Evolutionary conservation across 2,797 vertebrate genomes (phyloP).

Genomic region (Neopelma chrysocephalum): DNA sequence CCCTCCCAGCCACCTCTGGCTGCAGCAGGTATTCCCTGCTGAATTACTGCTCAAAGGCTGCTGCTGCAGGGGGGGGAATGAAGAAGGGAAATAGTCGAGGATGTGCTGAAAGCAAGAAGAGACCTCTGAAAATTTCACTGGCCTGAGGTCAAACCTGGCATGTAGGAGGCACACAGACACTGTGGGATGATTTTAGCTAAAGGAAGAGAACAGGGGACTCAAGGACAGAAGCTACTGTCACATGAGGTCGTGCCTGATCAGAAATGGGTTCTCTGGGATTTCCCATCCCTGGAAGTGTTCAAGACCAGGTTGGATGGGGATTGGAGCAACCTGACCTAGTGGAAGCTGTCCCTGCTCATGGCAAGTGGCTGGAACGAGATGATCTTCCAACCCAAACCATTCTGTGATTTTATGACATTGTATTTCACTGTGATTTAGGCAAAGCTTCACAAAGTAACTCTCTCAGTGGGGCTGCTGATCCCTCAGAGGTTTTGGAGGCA

Average conservation of each 20-base stretch:
- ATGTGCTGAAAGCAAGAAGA: background rate
- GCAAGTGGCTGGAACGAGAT: fast-evolving
- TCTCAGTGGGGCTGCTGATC: background rate
- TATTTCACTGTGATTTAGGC: background rate
- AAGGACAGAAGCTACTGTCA: background rate
- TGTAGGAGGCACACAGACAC: fast-evolving
- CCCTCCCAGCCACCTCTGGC: background rate
- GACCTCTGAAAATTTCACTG: background rate
- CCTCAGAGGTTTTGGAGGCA: background rate
- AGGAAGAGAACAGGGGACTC: background rate
- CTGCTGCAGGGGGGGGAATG: fast-evolving
- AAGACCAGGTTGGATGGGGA: background rate
- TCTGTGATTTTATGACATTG: background rate
- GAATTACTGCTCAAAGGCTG: background rate
- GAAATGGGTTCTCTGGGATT: background rate
- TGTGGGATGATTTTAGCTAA: background rate
- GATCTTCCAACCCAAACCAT: background rate
- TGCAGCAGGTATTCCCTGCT: background rate
- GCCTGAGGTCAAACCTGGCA: background rate
- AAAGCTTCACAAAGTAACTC: background rate
- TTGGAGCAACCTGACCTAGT: background rate
- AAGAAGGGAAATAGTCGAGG: background rate
- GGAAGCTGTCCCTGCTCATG: background rate
- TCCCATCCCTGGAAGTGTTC: too few relatives aligned
- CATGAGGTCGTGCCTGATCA: background rate